Percentiles rank a stretch among this genome's conserved stretches.
phyloP scores from a whole-genome alignment of 2,113 vertebrate genomes.

The Nesospiza acunhae region DNA sequence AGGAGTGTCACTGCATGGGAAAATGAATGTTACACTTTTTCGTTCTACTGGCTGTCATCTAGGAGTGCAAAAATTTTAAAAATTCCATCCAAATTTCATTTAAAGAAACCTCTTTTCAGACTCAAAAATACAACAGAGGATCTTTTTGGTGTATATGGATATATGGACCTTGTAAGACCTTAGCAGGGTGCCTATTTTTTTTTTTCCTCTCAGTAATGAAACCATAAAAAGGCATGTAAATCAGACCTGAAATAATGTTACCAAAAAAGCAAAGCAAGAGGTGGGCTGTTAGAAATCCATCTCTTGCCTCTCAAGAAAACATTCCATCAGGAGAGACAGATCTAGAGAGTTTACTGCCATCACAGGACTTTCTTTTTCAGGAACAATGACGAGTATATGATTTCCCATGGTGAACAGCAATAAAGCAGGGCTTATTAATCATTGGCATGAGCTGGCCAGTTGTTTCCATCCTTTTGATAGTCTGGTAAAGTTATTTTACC shows the following conservation, averaged over 20 bases:
- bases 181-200: neutral
- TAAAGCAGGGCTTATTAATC: neutral
- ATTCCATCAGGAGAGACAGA: neutral
- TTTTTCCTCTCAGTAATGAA: neutral
- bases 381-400: neutral
- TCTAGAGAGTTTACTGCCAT: neutral
- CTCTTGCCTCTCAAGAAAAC: neutral
- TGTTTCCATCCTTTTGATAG: neutral
- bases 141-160: neutral
- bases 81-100: neutral
- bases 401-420: neutral
- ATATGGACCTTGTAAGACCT: neutral
- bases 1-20: neutral
- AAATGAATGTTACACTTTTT: neutral
- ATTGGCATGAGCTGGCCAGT: neutral
- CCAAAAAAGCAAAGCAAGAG: neutral
- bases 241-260: neutral
- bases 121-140: neutral
- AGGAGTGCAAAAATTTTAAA: neutral
- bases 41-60: neutral
- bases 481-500: neutral
- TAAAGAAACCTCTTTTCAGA: neutral
- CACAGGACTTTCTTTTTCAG: neutral
- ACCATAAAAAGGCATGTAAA: neutral
- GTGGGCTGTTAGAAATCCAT: neutral